Evolutionary conservation across 2,797 vertebrate genomes (phyloP).

Genomic region (Peromyscus aztecus): DNA sequence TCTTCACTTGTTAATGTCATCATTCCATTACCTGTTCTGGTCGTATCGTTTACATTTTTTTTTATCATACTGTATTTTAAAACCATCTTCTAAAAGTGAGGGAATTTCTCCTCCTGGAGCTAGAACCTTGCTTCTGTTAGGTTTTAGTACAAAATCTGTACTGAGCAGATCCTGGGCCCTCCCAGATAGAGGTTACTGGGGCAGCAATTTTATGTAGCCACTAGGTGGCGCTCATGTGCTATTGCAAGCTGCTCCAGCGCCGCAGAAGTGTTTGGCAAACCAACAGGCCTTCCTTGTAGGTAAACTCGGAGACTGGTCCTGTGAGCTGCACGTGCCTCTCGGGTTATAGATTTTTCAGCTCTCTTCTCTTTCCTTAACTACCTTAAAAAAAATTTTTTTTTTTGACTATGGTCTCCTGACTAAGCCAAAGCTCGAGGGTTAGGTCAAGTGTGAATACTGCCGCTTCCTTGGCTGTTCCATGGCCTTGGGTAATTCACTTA

Average conservation of each 20-base stretch:
- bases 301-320: constrained; percentile 42
- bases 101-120: neutral
- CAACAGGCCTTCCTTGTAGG: constrained; percentile 66
- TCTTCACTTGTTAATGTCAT: neutral
- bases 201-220: neutral
- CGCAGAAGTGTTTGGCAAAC: constrained; percentile 43
- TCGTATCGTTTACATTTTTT: neutral
- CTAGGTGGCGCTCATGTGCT: constrained; percentile 65
- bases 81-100: neutral
- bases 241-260: neutral
- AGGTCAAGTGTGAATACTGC: neutral
- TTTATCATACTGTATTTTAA: neutral
- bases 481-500: neutral
- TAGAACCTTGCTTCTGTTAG: neutral
- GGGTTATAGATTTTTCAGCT: neutral
- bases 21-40: neutral
- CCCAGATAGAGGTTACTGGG: neutral
- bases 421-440: neutral
- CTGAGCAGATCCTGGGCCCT: neutral
- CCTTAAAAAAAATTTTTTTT: neutral
- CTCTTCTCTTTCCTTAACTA: neutral
- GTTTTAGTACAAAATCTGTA: neutral
- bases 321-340: neutral
- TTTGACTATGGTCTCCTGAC: neutral
- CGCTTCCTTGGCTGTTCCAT: neutral